Percentiles rank a stretch among this genome's conserved stretches.
These are phyloP conservation scores for Argya squamiceps DNA, from an alignment of 2,797 vertebrate genomes.

Conservation along the genomic window DNA sequence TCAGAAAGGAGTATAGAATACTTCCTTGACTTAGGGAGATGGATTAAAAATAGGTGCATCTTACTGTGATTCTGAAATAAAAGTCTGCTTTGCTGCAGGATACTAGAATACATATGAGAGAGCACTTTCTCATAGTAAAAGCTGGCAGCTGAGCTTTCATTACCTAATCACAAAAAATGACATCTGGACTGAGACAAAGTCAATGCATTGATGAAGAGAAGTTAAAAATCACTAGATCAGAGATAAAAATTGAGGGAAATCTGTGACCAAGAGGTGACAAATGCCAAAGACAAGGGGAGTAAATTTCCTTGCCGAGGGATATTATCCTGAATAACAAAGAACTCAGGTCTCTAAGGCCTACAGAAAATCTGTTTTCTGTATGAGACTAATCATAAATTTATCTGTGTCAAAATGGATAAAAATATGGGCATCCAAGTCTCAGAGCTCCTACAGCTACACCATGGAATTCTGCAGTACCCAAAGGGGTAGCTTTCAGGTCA, in stretches of 20 bases:
- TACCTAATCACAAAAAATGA: constrained; percentile 45
- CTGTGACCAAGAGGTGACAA: constrained; percentile 16
- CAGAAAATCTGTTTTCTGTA: neutral
- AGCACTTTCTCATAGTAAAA: constrained; percentile 58
- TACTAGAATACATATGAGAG: constrained; percentile 52
- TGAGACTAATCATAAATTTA: constrained; percentile 2
- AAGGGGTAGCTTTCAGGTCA: neutral
- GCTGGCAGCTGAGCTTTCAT: constrained; percentile 57
- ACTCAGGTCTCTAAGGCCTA: neutral
- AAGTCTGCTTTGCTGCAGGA: constrained; percentile 63
- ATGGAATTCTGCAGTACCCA: neutral
- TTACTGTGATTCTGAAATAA: constrained; percentile 50
- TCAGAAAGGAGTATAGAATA: constrained; percentile 33
- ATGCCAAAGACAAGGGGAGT: neutral
- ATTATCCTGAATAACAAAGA: neutral
- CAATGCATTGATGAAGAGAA: neutral
- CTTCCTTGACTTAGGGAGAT: constrained; percentile 43
- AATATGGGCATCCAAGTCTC: neutral
- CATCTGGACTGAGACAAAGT: constrained; percentile 45
- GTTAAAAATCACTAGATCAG: neutral
- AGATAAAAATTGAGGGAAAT: constrained; percentile 6
- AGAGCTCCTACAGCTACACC: neutral
- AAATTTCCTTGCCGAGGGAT: neutral
- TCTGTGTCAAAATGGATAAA: neutral
- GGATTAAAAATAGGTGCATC: constrained; percentile 57